Conservation (phyloP, 2,888 invertebrate species). For the Orthosia gracilis region DNA sequence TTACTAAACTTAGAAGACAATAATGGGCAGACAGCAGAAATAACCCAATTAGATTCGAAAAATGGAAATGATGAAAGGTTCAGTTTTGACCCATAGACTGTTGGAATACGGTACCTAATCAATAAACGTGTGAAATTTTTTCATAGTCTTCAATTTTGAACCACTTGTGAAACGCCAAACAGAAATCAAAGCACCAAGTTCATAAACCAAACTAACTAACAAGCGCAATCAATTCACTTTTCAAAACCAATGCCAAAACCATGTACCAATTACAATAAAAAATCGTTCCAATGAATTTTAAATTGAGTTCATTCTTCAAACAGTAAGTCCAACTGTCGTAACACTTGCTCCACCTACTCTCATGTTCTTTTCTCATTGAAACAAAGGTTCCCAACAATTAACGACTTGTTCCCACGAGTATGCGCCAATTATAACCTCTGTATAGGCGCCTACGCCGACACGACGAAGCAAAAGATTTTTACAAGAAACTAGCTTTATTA, state of each 20-base stretch:
- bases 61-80: neutral
- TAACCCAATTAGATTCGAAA: neutral
- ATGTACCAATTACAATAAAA: slow-evolving; percentile 33
- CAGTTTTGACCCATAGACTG: neutral
- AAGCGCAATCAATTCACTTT: slow-evolving; percentile 46
- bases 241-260: slow-evolving; percentile 21
- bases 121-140: neutral
- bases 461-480: slow-evolving; percentile 53
- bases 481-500: slow-evolving; percentile 72
- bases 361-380: slow-evolving; percentile 64
- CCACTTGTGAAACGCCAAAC: neutral
- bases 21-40: neutral
- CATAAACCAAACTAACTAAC: slow-evolving; percentile 15
- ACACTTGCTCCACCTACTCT: slow-evolving; percentile 64
- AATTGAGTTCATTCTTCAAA: slow-evolving; percentile 58
- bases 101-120: neutral
- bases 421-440: slow-evolving; percentile 65
- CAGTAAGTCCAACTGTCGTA: slow-evolving; percentile 62
- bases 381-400: slow-evolving; percentile 72
- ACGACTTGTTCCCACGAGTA: slow-evolving; percentile 63
- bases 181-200: neutral
- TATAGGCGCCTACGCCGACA: slow-evolving; percentile 51
- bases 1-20: neutral
- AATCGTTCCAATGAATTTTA: slow-evolving; percentile 31
- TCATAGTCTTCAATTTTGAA: neutral